A percentile compares a stretch with the other conserved stretches of the same genome.
phyloP scores from a whole-genome alignment of 1,140 invertebrate species.

The Pogonomyrmex californicus region DNA sequence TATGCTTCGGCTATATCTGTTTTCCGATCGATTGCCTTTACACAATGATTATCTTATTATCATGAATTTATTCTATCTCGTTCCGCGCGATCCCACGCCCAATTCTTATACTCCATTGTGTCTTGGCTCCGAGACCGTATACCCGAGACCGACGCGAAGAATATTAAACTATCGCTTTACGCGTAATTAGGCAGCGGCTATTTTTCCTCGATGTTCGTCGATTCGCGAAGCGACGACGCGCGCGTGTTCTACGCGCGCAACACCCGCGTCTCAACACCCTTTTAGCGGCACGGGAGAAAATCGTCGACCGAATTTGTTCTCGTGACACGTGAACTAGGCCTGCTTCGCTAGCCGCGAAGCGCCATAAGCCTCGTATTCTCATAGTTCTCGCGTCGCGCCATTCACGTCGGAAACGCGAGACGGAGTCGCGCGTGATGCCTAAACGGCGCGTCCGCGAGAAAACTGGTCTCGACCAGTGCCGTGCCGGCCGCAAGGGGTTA shows the following conservation, averaged over 20 bases:
- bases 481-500: slow-evolving; percentile 24
- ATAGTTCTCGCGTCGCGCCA: not conserved
- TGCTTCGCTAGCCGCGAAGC: not conserved
- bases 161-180: slow-evolving; percentile 12
- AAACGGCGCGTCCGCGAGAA: slow-evolving; percentile 2
- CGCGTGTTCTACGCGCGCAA: not conserved
- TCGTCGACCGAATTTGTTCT: not conserved
- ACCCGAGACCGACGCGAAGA: not conserved
- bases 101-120: slow-evolving; percentile 37
- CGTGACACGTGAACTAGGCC: not conserved
- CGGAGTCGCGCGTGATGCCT: not conserved
- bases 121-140: slow-evolving; percentile 4
- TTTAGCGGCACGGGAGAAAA: slow-evolving; percentile 5
- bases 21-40: slow-evolving; percentile 28
- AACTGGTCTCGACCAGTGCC: not conserved
- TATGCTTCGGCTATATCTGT: slow-evolving; percentile 7
- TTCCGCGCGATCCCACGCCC: slow-evolving; percentile 1
- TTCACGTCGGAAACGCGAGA: slow-evolving; percentile 6
- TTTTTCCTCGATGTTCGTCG: slow-evolving; percentile 16
- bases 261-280: no score
- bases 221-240: not conserved
- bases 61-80: slow-evolving; percentile 36
- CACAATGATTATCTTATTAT: slow-evolving; percentile 44
- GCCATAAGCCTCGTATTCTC: not conserved
- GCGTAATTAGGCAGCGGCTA: slow-evolving; percentile 32